These are phyloP conservation scores for Leptinotarsa juncta DNA, from an alignment of 2,888 invertebrate species.

Conservation along the genomic window DNA sequence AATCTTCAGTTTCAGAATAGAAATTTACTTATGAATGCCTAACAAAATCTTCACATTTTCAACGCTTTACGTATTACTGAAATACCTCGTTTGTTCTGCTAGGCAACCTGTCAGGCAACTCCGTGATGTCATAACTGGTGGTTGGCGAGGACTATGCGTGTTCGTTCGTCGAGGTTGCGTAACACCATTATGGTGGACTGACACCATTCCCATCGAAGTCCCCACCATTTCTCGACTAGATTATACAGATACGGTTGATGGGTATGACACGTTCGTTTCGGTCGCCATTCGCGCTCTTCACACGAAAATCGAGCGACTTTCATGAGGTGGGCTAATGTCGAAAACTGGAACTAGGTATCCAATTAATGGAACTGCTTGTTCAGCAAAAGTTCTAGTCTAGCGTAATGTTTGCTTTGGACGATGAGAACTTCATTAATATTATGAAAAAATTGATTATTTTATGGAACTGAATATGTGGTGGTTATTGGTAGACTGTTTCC, in stretches of 20 bases:
- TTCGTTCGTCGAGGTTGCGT: constrained; percentile 48
- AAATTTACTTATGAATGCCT: no score
- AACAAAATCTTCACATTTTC: background rate
- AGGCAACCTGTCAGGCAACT: constrained; percentile 17
- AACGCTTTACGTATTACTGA: background rate
- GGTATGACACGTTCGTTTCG: constrained; percentile 6
- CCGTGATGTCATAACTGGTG: constrained; percentile 38
- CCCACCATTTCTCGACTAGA: constrained; percentile 38
- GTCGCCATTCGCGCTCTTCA: constrained; percentile 6
- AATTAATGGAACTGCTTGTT: background rate
- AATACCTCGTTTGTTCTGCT: constrained; percentile 11
- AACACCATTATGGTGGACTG: constrained; percentile 47
- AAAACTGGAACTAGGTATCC: background rate
- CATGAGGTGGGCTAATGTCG: background rate
- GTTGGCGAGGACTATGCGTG: constrained; percentile 36
- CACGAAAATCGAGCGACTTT: background rate
- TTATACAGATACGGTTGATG: background rate
- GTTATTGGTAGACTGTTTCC: no score
- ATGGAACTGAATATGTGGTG: no score
- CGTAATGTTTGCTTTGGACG: background rate
- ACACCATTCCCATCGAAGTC: constrained; percentile 57
- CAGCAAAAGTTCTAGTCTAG: background rate
- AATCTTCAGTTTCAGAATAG: no score
- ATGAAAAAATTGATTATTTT: no score
- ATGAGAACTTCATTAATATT: no score